Evolutionary conservation across 2,113 vertebrate genomes (phyloP).

Genomic region (Cariama cristata): DNA sequence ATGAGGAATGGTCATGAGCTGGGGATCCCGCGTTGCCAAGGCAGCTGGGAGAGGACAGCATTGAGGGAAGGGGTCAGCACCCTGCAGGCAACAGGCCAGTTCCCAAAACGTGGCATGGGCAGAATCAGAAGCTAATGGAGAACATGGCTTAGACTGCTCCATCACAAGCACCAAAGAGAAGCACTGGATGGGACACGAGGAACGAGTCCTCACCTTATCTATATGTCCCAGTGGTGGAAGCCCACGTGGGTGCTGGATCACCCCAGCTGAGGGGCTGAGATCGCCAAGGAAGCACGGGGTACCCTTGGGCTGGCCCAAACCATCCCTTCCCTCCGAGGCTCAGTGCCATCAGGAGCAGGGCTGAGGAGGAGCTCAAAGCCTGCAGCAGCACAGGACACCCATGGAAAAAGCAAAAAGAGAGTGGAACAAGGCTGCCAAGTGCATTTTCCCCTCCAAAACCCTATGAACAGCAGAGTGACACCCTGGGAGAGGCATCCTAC

Average conservation of each 20-base stretch:
- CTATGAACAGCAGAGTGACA: not conserved
- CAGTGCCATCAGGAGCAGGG: not conserved
- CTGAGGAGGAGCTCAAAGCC: not conserved
- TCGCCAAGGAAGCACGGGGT: not conserved
- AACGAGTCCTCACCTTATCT: not conserved
- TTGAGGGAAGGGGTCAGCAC: not conserved
- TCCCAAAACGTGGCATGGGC: accelerated
- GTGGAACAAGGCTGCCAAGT: not conserved
- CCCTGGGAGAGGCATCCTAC: not conserved
- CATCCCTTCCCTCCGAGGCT: not conserved
- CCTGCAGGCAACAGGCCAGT: no score
- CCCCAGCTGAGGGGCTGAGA: not conserved
- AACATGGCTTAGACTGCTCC: not conserved
- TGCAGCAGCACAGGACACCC: not conserved
- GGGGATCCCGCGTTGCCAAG: accelerated
- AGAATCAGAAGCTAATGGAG: not conserved
- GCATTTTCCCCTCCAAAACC: not conserved
- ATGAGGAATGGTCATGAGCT: not conserved
- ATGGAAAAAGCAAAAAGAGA: not conserved
- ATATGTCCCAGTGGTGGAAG: not conserved
- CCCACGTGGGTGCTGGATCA: not conserved
- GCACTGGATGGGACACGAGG: accelerated
- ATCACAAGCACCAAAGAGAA: not conserved
- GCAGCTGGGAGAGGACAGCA: not conserved
- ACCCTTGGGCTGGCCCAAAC: not conserved